Evolutionary conservation across 2,888 invertebrate genomes (phyloP).

Genomic region (Spisula solida): DNA sequence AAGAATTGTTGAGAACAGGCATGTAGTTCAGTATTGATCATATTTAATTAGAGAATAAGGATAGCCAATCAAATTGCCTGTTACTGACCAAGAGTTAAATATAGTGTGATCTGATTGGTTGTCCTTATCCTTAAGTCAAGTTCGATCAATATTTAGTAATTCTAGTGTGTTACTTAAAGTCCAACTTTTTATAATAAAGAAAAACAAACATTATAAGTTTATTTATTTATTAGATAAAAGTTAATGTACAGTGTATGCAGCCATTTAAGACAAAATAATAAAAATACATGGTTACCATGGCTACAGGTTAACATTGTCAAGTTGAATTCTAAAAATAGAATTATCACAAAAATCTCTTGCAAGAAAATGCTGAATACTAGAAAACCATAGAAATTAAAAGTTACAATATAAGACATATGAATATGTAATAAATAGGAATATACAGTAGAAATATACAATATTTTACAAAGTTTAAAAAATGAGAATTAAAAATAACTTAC

Average conservation of each 20-base stretch:
- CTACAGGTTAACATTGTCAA: slow-evolving; percentile 1
- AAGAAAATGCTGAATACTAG: not conserved
- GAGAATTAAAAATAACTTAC: not conserved
- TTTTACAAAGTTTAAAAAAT: not conserved
- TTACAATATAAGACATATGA: not conserved
- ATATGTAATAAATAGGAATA: slow-evolving; percentile 2
- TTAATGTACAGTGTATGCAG: slow-evolving; percentile 73
- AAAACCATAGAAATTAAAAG: not conserved
- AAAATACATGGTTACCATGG: not conserved
- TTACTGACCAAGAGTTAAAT: too few species aligned
- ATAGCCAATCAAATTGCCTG: too few species aligned
- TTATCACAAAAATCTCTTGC: not conserved
- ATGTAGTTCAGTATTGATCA: too few species aligned
- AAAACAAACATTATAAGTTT: slow-evolving; percentile 31
- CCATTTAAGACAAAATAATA: slow-evolving; percentile 5
- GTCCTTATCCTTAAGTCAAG: too few species aligned
- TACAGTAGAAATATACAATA: slow-evolving; percentile 29
- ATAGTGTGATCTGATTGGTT: too few species aligned
- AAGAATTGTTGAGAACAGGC: too few species aligned
- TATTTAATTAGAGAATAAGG: too few species aligned
- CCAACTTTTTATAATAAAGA: not conserved
- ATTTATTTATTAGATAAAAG: slow-evolving; percentile 64
- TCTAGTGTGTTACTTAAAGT: too few species aligned
- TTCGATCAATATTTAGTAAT: too few species aligned
- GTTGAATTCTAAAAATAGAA: not conserved